A percentile compares a stretch with the other conserved stretches of the same genome.
Conservation (phyloP, 1,140 invertebrate species). For the Papilio helenus region DNA sequence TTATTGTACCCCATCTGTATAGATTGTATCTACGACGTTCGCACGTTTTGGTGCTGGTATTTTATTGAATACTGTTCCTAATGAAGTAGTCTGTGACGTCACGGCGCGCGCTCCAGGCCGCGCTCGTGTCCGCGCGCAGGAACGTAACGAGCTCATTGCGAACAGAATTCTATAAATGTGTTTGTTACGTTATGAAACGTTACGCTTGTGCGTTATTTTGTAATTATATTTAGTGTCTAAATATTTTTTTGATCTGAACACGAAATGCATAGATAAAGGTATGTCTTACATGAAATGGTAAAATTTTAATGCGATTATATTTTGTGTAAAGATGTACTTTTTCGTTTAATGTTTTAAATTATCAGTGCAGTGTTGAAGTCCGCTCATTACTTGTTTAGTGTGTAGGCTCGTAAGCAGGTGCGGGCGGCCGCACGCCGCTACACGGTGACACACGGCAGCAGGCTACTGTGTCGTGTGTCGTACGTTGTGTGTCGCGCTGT, state of each 20-base stretch:
- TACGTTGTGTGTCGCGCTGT: not conserved
- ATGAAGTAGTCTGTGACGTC: slow-evolving; percentile 29
- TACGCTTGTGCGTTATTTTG: slow-evolving; percentile 59
- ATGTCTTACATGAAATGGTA: not conserved
- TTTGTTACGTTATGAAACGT: slow-evolving; percentile 52
- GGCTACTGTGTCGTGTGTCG: not conserved
- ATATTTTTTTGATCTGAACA: slow-evolving; percentile 35
- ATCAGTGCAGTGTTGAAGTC: not conserved
- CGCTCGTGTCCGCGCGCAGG: not conserved
- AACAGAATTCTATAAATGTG: slow-evolving; percentile 50
- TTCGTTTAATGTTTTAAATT: not conserved
- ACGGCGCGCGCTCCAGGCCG: too few relatives aligned
- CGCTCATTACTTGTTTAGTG: slow-evolving; percentile 7
- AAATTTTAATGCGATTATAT: not conserved
- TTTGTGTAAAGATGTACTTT: not conserved
- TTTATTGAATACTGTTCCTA: slow-evolving; percentile 54
- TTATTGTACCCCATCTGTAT: too few relatives aligned
- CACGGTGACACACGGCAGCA: slow-evolving; percentile 33
- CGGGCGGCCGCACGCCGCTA: not conserved
- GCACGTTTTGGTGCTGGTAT: slow-evolving; percentile 68
- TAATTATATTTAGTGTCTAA: slow-evolving; percentile 47
- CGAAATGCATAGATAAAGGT: not conserved
- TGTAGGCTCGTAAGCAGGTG: not conserved
- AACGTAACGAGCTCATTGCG: slow-evolving; percentile 42
- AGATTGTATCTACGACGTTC: slow-evolving; percentile 55